phyloP scores from a whole-genome alignment of 2,797 vertebrate species.

The Lindbergichthys nudifrons region DNA sequence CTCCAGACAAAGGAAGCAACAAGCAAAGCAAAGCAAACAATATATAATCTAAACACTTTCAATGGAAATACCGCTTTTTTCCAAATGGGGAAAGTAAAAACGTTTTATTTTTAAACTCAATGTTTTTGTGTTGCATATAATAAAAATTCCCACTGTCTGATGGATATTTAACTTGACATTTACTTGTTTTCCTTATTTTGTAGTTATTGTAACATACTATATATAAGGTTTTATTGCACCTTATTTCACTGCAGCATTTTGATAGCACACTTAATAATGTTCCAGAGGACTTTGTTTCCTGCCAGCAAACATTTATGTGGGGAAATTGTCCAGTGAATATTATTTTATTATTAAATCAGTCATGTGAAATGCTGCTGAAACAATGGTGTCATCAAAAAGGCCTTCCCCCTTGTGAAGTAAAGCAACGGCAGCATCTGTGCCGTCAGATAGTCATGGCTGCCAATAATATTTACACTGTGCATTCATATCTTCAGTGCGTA shows the following conservation, averaged over 20 bases:
- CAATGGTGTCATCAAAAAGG: conserved; percentile 60
- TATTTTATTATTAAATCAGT: conserved; percentile 70
- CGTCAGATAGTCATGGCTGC: conserved; percentile 75
- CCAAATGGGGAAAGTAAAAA: not conserved
- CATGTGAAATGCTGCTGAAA: conserved; percentile 57
- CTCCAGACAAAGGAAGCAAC: no score
- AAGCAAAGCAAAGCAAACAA: not conserved
- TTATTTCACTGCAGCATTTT: conserved; percentile 30
- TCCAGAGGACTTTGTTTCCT: conserved; percentile 26
- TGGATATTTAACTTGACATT: not conserved
- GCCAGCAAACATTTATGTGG: conserved; percentile 44
- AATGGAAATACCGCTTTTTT: not conserved
- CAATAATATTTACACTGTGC: conserved; percentile 66
- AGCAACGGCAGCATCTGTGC: conserved; percentile 63
- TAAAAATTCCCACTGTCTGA: not conserved
- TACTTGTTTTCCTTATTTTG: not conserved
- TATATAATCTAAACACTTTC: not conserved
- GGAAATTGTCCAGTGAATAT: conserved; percentile 38
- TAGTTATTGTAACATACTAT: not conserved
- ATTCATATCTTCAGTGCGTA: conserved; percentile 58
- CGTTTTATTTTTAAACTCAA: not conserved
- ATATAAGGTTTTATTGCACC: conserved; percentile 24
- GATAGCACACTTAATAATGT: conserved; percentile 21
- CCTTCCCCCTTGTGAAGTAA: conserved; percentile 48
- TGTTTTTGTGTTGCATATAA: not conserved